Percentiles rank a stretch among this genome's conserved stretches.
These are phyloP conservation scores for Acromyrmex echinatior DNA, from an alignment of 1,140 invertebrate species.

Conservation along the genomic window DNA sequence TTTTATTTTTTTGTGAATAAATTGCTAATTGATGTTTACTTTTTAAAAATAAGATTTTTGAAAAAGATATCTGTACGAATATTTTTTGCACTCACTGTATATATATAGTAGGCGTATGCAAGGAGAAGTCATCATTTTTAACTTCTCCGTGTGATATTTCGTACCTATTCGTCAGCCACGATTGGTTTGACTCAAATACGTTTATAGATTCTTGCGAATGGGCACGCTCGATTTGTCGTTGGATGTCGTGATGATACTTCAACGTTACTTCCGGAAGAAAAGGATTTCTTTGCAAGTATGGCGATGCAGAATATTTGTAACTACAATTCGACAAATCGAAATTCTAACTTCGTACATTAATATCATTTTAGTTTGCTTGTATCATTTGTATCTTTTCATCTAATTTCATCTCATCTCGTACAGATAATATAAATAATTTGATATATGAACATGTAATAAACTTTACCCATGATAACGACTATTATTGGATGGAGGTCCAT, in stretches of 20 bases:
- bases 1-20: too few species aligned
- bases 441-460: neutral
- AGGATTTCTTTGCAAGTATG: slow-evolving; percentile 65
- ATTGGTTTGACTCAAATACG: slow-evolving; percentile 68
- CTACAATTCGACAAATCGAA: slow-evolving; percentile 44
- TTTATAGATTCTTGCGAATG: slow-evolving; percentile 57
- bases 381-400: neutral
- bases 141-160: neutral
- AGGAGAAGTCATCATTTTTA: neutral
- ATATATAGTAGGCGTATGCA: neutral
- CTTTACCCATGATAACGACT: slow-evolving; percentile 70
- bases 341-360: neutral
- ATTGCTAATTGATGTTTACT: too few species aligned
- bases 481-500: slow-evolving; percentile 74
- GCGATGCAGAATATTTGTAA: slow-evolving; percentile 68
- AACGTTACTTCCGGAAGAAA: slow-evolving; percentile 43
- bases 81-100: too few species aligned
- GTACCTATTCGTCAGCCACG: slow-evolving; percentile 80
- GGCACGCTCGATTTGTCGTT: slow-evolving; percentile 33
- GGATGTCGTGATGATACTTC: slow-evolving; percentile 51
- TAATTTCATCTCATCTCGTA: too few species aligned
- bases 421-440: neutral
- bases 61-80: too few species aligned
- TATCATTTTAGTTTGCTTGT: neutral
- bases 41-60: too few species aligned